Conservation (phyloP, 2,888 invertebrate species). For the Drosophila setosimentum region DNA sequence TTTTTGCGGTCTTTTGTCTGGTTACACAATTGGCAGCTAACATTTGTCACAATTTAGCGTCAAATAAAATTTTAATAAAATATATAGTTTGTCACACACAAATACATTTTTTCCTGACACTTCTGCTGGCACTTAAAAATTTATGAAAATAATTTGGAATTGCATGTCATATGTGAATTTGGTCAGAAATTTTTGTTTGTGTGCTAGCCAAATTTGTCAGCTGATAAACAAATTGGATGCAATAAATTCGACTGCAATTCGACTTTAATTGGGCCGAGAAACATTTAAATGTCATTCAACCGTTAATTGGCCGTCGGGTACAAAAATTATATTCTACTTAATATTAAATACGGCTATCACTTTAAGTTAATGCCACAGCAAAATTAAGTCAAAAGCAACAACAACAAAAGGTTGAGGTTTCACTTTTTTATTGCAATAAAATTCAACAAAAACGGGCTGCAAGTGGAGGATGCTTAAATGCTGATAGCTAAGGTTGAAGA, state of each 20-base stretch:
- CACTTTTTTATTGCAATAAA: not conserved
- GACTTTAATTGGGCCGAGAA: constrained; percentile 59
- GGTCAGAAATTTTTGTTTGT: constrained; percentile 13
- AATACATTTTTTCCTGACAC: constrained; percentile 74
- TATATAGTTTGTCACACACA: constrained; percentile 57
- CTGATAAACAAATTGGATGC: constrained; percentile 44
- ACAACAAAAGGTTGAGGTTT: constrained; percentile 15
- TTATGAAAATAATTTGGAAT: constrained; percentile 69
- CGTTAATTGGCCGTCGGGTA: constrained; percentile 58
- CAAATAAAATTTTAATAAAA: constrained; percentile 74
- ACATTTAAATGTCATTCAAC: constrained; percentile 80
- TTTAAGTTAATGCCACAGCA: constrained; percentile 58
- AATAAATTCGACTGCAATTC: constrained; percentile 52
- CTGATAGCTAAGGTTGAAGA: constrained; percentile 5
- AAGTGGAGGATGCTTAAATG: constrained; percentile 10
- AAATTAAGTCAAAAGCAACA: constrained; percentile 11
- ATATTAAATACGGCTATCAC: constrained; percentile 66
- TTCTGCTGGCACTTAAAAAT: constrained; percentile 65
- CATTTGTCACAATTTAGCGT: constrained; percentile 78
- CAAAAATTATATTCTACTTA: constrained; percentile 61
- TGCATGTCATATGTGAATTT: constrained; percentile 41
- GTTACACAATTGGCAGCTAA: constrained; percentile 74
- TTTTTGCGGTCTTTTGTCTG: constrained; percentile 68
- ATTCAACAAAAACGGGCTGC: constrained; percentile 16
- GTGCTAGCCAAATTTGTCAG: constrained; percentile 52